A percentile compares a stretch with the other conserved stretches of the same genome.
Conservation (phyloP, 2,888 invertebrate genomes). For the Orchesella flavescens region DNA sequence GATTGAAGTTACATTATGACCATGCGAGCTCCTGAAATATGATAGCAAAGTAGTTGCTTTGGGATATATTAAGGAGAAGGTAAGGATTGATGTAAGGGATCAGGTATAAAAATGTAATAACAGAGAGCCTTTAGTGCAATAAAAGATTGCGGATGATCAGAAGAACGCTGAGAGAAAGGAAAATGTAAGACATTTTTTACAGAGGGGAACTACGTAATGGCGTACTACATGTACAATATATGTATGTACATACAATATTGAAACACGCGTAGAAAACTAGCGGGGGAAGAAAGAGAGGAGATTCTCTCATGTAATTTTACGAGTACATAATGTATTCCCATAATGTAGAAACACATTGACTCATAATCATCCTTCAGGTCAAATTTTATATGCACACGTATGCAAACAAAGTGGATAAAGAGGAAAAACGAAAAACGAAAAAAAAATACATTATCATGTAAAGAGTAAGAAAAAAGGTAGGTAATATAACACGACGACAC, state of each 20-base stretch:
- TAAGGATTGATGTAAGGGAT: slow-evolving; percentile 39
- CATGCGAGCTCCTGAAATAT: slow-evolving; percentile 5
- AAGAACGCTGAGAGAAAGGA: background rate
- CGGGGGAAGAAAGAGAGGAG: too few relatives aligned
- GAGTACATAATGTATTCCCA: background rate
- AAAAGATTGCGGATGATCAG: slow-evolving; percentile 21
- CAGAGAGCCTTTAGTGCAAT: slow-evolving; percentile 19
- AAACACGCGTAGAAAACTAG: background rate
- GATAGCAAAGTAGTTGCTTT: slow-evolving; percentile 27
- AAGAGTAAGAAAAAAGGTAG: background rate
- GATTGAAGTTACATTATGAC: slow-evolving; percentile 34
- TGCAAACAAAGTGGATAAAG: slow-evolving; percentile 28
- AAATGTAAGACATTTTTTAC: too few relatives aligned
- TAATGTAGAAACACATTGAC: background rate
- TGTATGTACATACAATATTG: background rate
- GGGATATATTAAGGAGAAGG: slow-evolving; percentile 34
- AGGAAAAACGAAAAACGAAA: background rate
- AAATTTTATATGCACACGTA: slow-evolving; percentile 5
- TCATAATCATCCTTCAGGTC: slow-evolving; percentile 6
- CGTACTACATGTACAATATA: too few relatives aligned
- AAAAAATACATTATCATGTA: background rate
- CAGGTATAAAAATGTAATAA: slow-evolving; percentile 22
- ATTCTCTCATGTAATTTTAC: background rate
- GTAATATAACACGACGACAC: slow-evolving; percentile 14
- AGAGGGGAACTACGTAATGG: too few relatives aligned